These are phyloP conservation scores for Lamprologus tigripictilis DNA, from an alignment of 2,113 vertebrate genomes.

Conservation along the genomic window DNA sequence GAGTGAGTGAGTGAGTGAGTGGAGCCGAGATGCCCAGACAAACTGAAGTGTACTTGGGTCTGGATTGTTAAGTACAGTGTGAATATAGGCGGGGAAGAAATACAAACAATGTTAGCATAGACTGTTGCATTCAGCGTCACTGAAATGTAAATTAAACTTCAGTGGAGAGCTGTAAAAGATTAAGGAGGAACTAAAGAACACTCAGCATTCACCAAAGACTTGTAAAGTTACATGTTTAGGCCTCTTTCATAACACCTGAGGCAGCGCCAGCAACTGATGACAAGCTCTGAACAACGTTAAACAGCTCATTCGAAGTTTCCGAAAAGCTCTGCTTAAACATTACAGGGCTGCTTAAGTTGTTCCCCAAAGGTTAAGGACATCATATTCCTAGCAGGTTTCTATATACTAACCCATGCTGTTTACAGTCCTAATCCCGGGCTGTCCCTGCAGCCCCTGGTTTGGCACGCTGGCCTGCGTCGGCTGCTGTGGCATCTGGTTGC, in stretches of 20 bases:
- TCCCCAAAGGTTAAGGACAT: background rate
- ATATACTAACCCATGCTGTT: conserved; percentile 72
- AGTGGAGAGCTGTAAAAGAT: background rate
- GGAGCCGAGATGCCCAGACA: background rate
- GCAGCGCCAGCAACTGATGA: background rate
- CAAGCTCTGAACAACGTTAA: background rate
- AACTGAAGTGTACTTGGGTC: background rate
- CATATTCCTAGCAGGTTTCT: background rate
- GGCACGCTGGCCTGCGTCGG: conserved; percentile 71
- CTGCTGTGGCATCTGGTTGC: conserved; percentile 86
- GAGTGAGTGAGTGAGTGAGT: background rate
- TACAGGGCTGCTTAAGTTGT: background rate
- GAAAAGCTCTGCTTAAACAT: background rate
- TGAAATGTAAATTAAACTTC: background rate
- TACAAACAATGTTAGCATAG: background rate
- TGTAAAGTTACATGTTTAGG: background rate
- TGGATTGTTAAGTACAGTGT: background rate
- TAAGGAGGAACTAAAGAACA: background rate
- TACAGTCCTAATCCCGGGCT: conserved; percentile 81
- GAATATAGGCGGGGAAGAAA: background rate
- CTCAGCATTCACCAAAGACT: background rate
- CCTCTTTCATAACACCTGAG: background rate
- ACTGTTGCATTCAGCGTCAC: background rate
- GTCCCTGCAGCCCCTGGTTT: conserved; percentile 74
- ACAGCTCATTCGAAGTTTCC: background rate